Conservation (phyloP, 2,113 vertebrate genomes). For the Myiozetetes cayanensis region DNA sequence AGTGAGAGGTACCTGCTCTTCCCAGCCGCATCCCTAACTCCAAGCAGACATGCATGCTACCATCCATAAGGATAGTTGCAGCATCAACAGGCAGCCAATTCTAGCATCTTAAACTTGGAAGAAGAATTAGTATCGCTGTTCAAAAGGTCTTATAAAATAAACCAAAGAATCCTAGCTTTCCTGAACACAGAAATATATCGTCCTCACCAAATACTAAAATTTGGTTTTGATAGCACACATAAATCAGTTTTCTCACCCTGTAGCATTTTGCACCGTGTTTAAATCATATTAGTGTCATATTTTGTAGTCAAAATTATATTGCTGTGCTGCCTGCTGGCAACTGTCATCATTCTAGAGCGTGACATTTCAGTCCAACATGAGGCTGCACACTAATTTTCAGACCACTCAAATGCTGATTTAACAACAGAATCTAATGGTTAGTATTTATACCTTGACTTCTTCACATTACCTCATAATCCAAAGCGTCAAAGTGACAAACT, state of each 20-base stretch:
- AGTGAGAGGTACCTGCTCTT: neutral
- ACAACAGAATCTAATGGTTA: neutral
- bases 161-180: neutral
- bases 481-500: neutral
- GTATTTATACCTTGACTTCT: neutral
- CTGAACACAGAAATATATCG: neutral
- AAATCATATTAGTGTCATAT: conserved; percentile 1
- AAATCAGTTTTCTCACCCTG: conserved; percentile 8
- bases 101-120: neutral
- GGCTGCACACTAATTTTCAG: conserved; percentile 8
- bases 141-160: neutral
- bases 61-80: neutral
- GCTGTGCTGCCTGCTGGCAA: conserved; percentile 10
- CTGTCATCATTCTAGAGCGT: neutral
- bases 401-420: neutral
- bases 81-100: neutral
- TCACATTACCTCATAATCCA: neutral
- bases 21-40: neutral
- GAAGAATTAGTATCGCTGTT: neutral
- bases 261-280: neutral
- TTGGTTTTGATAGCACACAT: neutral
- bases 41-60: neutral
- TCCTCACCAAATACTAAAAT: neutral
- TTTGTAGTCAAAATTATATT: conserved; percentile 3
- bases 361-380: neutral